Base-by-base conservation (phyloP, 2,888 invertebrate species). In the Pseudococcus viburni region DNA sequence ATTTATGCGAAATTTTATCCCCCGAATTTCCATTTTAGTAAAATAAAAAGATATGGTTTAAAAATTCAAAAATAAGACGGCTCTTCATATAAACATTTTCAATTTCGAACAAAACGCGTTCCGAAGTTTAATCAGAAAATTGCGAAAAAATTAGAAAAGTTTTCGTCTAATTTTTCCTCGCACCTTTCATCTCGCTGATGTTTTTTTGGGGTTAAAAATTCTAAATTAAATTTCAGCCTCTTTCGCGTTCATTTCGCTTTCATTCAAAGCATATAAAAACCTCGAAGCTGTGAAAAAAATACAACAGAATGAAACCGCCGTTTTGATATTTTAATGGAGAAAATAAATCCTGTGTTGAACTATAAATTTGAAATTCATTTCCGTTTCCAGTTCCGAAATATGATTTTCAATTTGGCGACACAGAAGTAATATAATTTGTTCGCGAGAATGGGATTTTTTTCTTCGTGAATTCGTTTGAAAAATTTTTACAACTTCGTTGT, bases 321-420 rank as follows among this genome's bases (percentile, higher is more conserved):
- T 73, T 73, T 73, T 33, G 73, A 33, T 33, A 12, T 15, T 33
- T 73, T 73, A 73, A 73, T 33, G 73, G 73, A 73, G 9, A 26
- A 26, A 33, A 6, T 5, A 17, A 73, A 73, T 15, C 26, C 11
- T 73, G 33, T 9, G 73, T 17, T 15, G 33, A 7, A 33, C 33
- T 73, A 73, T 73, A 73, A 73, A 73, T 73, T 33, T 73, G 6
- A 17, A 73, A 73, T 73, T 33, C 33, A 73, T 33, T 73, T 73
- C 73, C 73, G 73, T 73, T 73, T 73, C 33, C 33, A 73, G 33
- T 73, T 73, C 73, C 73, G 73, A 73, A 73, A 15, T 73, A 33
- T 73, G 73, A 73, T 73, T 73, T 26, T 73, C 26, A 73, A 73
- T 73, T 73, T 64, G 22, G 22, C 33, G 33, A 33, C 33, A 73